Evolutionary conservation across 2,888 invertebrate species (phyloP).

Genomic region (Cheilosia pagana): DNA sequence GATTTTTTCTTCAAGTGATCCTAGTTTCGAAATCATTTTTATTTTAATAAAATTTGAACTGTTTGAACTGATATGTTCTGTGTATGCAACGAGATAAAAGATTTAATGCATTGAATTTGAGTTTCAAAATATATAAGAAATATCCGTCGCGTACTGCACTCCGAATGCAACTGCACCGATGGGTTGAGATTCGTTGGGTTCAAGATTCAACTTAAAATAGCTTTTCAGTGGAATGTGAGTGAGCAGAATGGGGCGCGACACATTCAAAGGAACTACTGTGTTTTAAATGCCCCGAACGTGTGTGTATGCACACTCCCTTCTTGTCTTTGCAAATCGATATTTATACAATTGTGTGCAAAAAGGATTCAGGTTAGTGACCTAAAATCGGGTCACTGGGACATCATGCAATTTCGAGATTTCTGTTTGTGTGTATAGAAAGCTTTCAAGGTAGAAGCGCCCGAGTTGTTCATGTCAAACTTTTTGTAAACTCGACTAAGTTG

Average conservation of each 20-base stretch:
- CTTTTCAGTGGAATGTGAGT: slow-evolving; percentile 65
- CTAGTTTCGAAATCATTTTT: slow-evolving; percentile 82
- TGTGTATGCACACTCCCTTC: slow-evolving; percentile 62
- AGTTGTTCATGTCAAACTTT: slow-evolving; percentile 61
- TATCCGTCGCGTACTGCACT: slow-evolving; percentile 64
- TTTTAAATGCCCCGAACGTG: slow-evolving; percentile 52
- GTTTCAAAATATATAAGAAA: slow-evolving; percentile 37
- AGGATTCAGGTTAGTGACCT: slow-evolving; percentile 82
- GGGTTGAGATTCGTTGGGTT: slow-evolving; percentile 60
- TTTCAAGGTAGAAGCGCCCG: slow-evolving; percentile 71
- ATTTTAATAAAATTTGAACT: slow-evolving; percentile 58
- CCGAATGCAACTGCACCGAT: slow-evolving; percentile 72
- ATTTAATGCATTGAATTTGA: slow-evolving; percentile 44
- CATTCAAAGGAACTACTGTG: slow-evolving; percentile 62
- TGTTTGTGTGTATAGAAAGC: slow-evolving; percentile 69
- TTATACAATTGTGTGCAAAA: slow-evolving; percentile 74
- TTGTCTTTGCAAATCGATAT: slow-evolving; percentile 67
- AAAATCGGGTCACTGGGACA: slow-evolving; percentile 83
- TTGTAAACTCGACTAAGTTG: slow-evolving; percentile 41
- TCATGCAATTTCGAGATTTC: slow-evolving; percentile 79
- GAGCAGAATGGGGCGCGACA: slow-evolving; percentile 69
- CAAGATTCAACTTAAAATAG: slow-evolving; percentile 72
- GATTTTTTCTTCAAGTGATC: slow-evolving; percentile 83
- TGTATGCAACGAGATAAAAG: slow-evolving; percentile 12
- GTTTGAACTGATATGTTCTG: slow-evolving; percentile 63